phyloP scores from a whole-genome alignment of 2,888 invertebrate species.

The Leistus spinibarbis region DNA sequence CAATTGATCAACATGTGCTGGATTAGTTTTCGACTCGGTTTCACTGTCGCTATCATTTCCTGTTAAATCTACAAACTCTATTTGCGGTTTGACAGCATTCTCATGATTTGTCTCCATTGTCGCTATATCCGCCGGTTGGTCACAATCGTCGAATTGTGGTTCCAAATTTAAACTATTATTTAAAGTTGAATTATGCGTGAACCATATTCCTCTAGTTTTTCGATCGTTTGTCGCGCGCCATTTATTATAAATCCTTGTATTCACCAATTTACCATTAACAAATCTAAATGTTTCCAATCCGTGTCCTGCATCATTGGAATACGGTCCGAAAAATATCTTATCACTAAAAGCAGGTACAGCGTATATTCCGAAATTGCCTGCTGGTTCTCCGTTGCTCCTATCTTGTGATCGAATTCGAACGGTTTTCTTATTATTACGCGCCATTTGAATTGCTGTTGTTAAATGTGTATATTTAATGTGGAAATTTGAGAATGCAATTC shows the following conservation, averaged over 20 bases:
- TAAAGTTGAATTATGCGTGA: constrained; percentile 20
- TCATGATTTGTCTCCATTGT: constrained; percentile 20
- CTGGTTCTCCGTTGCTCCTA: constrained; percentile 41
- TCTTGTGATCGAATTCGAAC: constrained; percentile 53
- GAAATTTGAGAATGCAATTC: constrained; percentile 60
- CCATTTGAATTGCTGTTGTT: constrained; percentile 59
- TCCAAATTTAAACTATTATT: constrained; percentile 19
- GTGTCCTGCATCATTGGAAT: constrained; percentile 48
- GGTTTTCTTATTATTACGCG: constrained; percentile 59
- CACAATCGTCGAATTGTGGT: constrained; percentile 14
- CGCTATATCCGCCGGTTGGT: constrained; percentile 3
- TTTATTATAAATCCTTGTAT: constrained; percentile 48
- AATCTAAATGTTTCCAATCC: constrained; percentile 50
- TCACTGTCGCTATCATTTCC: constrained; percentile 43
- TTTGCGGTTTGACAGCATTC: constrained; percentile 36
- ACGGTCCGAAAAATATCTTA: constrained; percentile 56
- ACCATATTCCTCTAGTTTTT: constrained; percentile 43
- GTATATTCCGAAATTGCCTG: constrained; percentile 52
- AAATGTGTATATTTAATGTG: constrained; percentile 62
- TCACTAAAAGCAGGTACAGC: constrained; percentile 50
- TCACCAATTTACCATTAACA: constrained; percentile 50
- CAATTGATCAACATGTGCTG: constrained; percentile 19
- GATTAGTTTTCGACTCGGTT: background rate
- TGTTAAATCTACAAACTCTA: constrained; percentile 42
- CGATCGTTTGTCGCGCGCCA: constrained; percentile 46